Percentiles rank a stretch among this genome's conserved stretches.
phyloP scores from a whole-genome alignment of 2,888 invertebrate genomes.

The Lepidochrysops patricia region DNA sequence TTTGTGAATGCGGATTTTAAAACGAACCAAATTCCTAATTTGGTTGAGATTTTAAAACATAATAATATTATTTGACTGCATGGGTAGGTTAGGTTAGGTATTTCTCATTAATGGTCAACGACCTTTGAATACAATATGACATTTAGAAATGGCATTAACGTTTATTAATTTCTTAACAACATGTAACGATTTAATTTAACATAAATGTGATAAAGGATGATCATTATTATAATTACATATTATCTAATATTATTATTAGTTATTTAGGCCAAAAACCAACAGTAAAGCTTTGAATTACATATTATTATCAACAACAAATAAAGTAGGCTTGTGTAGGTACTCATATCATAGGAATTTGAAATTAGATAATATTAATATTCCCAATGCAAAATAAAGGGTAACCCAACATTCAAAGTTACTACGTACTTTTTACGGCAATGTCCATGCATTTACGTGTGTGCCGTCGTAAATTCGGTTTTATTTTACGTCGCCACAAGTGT shows the following conservation, averaged over 20 bases:
- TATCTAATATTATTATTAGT: no score
- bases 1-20: background rate
- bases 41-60: background rate
- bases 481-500: background rate
- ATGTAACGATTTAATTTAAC: background rate
- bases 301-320: no score
- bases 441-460: background rate
- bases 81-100: background rate
- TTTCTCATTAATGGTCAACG: background rate
- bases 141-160: background rate
- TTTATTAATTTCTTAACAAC: background rate
- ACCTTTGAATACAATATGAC: background rate
- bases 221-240: no score
- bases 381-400: conserved; percentile 10
- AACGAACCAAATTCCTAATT: background rate
- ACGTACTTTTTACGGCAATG: background rate
- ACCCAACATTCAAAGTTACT: background rate
- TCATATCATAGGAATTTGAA: conserved; percentile 28
- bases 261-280: no score
- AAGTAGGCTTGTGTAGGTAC: no score
- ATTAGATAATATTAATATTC: no score
- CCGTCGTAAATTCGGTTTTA: background rate
- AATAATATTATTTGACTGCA: background rate
- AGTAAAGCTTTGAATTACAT: no score
- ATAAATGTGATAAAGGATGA: background rate